A percentile compares a stretch with the other conserved stretches of the same genome.
phyloP scores from a whole-genome alignment of 2,113 vertebrate species.

The Ceyx margarethae region DNA sequence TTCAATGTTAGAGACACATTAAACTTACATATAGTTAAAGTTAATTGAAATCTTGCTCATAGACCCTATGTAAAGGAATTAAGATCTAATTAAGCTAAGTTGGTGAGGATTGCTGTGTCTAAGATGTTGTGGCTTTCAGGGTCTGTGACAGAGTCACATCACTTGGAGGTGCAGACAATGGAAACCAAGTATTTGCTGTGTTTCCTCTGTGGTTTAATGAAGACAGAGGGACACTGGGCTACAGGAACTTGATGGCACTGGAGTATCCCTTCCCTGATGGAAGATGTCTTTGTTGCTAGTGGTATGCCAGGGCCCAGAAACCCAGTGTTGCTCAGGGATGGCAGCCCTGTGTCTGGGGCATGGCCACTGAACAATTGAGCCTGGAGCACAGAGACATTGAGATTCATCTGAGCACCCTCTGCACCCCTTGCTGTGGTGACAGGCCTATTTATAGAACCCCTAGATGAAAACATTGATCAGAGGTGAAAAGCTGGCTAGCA shows the following conservation, averaged over 20 bases:
- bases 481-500: neutral
- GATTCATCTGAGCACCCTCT: neutral
- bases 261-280: neutral
- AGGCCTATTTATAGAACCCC: neutral
- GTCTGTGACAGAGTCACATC: neutral
- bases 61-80: neutral
- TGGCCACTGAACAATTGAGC: fast-evolving
- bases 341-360: neutral
- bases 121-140: neutral
- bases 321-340: fast-evolving
- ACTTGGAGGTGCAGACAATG: neutral
- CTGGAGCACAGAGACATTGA: neutral
- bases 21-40: conserved; percentile 24
- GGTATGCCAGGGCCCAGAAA: neutral
- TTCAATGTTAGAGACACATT: neutral
- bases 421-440: fast-evolving
- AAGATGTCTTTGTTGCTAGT: neutral
- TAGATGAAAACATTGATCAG: fast-evolving
- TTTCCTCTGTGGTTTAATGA: neutral
- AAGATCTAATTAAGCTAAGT: conserved; percentile 24
- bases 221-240: neutral
- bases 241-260: neutral
- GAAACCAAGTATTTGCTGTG: neutral
- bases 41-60: conserved; percentile 39
- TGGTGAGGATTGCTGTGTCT: neutral